Percentiles rank a stretch among this genome's conserved stretches.
Conservation (phyloP, 1,140 invertebrate species). For the Solenopsis invicta region DNA sequence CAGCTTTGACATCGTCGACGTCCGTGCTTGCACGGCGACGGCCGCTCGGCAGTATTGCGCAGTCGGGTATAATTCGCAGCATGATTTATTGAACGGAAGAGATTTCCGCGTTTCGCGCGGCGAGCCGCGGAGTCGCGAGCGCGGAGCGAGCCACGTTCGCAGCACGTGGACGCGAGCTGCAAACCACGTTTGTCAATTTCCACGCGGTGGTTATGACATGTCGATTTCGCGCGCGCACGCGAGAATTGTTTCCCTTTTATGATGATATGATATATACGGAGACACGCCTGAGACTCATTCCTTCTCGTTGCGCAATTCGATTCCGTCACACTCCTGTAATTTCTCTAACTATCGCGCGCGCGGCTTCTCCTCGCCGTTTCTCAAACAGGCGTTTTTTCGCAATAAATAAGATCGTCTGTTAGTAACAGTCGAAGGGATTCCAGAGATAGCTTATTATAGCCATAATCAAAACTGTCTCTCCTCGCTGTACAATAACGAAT, state of each 20-base stretch:
- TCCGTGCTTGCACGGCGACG: background rate
- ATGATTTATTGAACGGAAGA: conserved; percentile 39
- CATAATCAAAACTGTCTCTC: background rate
- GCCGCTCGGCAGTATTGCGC: conserved; percentile 23
- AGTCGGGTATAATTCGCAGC: conserved; percentile 9
- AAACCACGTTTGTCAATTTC: conserved; percentile 34
- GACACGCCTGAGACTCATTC: conserved; percentile 10
- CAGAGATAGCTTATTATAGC: background rate
- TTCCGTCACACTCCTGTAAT: conserved; percentile 16
- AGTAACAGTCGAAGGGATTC: background rate
- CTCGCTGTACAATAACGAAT: conserved; percentile 4
- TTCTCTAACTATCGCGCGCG: background rate
- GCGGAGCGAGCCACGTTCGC: background rate
- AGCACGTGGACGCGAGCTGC: background rate
- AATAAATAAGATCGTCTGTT: background rate
- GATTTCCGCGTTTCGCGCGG: conserved; percentile 22
- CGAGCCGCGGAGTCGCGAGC: too few relatives aligned
- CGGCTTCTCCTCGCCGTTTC: background rate
- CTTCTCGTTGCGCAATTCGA: background rate
- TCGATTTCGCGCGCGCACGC: conserved; percentile 14
- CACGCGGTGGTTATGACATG: conserved; percentile 25
- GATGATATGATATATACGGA: background rate
- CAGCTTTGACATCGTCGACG: conserved; percentile 23
- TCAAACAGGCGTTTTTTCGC: background rate
- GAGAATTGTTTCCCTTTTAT: background rate